These are phyloP conservation scores for Aricia agestis DNA, from an alignment of 1,140 invertebrate species.

Conservation along the genomic window DNA sequence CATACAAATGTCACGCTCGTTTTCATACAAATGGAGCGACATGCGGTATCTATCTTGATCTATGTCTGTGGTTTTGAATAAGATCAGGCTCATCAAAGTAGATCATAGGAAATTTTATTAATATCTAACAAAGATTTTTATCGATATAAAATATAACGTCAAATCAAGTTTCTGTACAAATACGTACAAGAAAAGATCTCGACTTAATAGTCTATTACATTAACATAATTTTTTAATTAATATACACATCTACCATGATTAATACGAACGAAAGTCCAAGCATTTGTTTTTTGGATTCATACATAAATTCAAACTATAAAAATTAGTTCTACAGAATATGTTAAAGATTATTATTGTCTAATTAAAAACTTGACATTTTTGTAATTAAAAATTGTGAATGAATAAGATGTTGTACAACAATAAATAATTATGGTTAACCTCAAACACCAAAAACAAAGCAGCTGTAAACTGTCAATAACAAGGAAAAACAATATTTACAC, in stretches of 20 bases:
- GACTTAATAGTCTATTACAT: background rate
- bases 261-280: background rate
- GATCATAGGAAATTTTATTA: constrained; percentile 45
- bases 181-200: background rate
- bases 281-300: background rate
- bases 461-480: too few species aligned
- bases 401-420: background rate
- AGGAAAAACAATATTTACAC: too few species aligned
- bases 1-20: too few species aligned
- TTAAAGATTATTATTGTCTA: background rate
- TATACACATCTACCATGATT: constrained; percentile 6
- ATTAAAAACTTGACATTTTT: background rate
- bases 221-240: constrained; percentile 12
- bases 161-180: background rate
- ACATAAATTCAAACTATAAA: background rate
- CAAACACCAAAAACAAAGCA: too few species aligned
- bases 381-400: background rate
- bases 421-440: too few species aligned
- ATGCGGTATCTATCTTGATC: too few species aligned
- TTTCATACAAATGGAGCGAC: too few species aligned
- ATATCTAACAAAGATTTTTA: too few species aligned
- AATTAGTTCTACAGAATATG: constrained; percentile 4
- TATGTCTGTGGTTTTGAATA: too few species aligned
- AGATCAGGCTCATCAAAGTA: background rate
- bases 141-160: too few species aligned